Percentiles rank a stretch among this genome's conserved stretches.
Evolutionary conservation across 1,140 invertebrate species (phyloP).

Genomic region (Trichonephila clavata): DNA sequence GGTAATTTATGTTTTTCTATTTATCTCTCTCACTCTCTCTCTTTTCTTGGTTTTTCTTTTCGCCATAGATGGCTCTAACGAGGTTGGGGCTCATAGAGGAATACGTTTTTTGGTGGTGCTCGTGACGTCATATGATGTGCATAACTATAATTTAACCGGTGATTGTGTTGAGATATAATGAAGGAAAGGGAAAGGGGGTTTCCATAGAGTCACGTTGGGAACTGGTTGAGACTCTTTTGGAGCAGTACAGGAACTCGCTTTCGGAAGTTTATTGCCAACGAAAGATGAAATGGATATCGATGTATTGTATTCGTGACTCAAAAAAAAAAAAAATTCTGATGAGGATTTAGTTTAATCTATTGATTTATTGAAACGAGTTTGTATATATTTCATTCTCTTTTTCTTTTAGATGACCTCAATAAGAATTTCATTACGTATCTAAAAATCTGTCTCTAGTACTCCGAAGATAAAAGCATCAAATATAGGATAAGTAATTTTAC

Average conservation of each 20-base stretch:
- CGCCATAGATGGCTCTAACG: neutral
- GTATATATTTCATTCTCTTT: no score
- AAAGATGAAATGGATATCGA: neutral
- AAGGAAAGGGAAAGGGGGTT: neutral
- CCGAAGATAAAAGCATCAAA: no score
- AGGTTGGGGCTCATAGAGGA: neutral
- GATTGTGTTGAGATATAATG: constrained; percentile 4
- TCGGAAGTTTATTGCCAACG: neutral
- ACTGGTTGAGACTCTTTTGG: neutral
- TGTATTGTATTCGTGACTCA: neutral
- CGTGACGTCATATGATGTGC: constrained; percentile 54
- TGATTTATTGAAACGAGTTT: neutral
- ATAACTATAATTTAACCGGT: constrained; percentile 61
- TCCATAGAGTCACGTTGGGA: neutral
- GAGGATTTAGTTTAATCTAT: neutral
- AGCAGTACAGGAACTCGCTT: neutral
- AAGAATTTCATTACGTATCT: no score
- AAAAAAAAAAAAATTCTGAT: neutral
- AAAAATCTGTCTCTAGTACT: no score
- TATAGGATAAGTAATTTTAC: no score
- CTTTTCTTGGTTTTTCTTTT: neutral
- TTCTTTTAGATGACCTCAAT: no score
- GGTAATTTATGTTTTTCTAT: constrained; percentile 36
- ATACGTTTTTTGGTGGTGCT: neutral
- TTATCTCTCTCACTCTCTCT: neutral